These are phyloP conservation scores for Hemithea aestivaria DNA, from an alignment of 2,888 invertebrate genomes.

Conservation along the genomic window DNA sequence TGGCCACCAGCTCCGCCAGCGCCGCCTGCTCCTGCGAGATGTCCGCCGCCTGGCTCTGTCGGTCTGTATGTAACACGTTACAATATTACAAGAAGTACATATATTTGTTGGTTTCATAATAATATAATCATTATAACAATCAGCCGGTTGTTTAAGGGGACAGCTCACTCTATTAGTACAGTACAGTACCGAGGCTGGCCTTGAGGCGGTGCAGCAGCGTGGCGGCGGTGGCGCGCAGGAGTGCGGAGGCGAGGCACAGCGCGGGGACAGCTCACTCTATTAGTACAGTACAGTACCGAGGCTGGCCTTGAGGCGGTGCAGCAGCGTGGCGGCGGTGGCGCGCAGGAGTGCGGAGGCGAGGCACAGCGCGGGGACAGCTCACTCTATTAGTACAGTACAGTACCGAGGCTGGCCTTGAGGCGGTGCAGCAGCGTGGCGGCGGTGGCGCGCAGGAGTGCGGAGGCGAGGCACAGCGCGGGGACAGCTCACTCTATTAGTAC, in stretches of 20 bases:
- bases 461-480: slow-evolving; percentile 84
- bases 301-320: slow-evolving; percentile 86
- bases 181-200: slow-evolving; percentile 43
- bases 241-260: slow-evolving; percentile 81
- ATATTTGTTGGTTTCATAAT: no score
- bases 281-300: slow-evolving; percentile 2
- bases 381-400: slow-evolving; percentile 85
- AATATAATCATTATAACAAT: no score
- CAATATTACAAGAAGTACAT: no score
- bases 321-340: slow-evolving; percentile 86
- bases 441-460: slow-evolving; percentile 74
- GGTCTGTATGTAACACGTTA: slow-evolving; percentile 38
- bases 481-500: slow-evolving; percentile 50
- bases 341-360: slow-evolving; percentile 67
- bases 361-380: slow-evolving; percentile 72
- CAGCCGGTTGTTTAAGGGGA: no score
- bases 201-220: slow-evolving; percentile 53
- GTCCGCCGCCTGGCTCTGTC: slow-evolving; percentile 52
- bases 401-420: slow-evolving; percentile 81
- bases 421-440: slow-evolving; percentile 76
- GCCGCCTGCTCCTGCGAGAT: slow-evolving; percentile 56
- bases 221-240: slow-evolving; percentile 87
- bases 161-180: no score
- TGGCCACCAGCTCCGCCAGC: slow-evolving; percentile 83
- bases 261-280: slow-evolving; percentile 69